Evolutionary conservation across 2,888 invertebrate genomes (phyloP), one percentile per base, ranked within the genome.

Genomic region (Nomada ruficornis): DNA sequence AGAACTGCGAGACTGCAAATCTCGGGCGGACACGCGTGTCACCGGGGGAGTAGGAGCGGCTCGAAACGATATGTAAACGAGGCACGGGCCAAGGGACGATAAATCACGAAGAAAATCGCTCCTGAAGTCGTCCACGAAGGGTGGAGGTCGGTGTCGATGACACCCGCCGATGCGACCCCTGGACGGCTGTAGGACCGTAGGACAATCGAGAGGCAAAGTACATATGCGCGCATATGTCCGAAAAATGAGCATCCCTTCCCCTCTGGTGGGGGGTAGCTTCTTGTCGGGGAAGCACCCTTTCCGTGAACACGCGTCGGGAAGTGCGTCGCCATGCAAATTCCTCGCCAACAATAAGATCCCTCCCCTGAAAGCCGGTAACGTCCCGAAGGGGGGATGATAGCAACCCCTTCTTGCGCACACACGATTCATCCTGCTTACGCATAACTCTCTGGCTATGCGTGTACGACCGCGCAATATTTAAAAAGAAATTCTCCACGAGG

Each of bases 61-160:
- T 52, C 79, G 86, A 80, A 52, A 69, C 73, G 73, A 84, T 83
- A 85, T 85, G 85, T 77, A 86, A 86, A 86, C 77, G 80, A 85
- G 77, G 60, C 59, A 65, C 73, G 62, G 26, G 71, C 71, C 69
- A 42, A 55, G 74, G 77, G 89, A 89, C 90, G 89, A 91, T 91
- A 91, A 91, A 91, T 91, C 91, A 91, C 86, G 71, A 83, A 80
- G 89, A 90, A 86, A 80, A 91, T 91, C 89, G 89, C 88, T 89
- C 83, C 86, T 84, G 90, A 89, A 89, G 87, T 83, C 82, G 62
- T 50, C 62, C 20, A 36, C 20, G 26, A 44, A 65, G 78, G 78
- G 81, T 64, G 52, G 69, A 69, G 68, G 44, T 68, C 79, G 74
- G 73, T 81, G 86, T 77, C 84, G 82, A 86, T 82, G 86, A 84